A percentile compares a stretch with the other conserved stretches of the same genome.
Evolutionary conservation across 2,113 vertebrate genomes (phyloP).

Genomic region (Garra rufa): DNA sequence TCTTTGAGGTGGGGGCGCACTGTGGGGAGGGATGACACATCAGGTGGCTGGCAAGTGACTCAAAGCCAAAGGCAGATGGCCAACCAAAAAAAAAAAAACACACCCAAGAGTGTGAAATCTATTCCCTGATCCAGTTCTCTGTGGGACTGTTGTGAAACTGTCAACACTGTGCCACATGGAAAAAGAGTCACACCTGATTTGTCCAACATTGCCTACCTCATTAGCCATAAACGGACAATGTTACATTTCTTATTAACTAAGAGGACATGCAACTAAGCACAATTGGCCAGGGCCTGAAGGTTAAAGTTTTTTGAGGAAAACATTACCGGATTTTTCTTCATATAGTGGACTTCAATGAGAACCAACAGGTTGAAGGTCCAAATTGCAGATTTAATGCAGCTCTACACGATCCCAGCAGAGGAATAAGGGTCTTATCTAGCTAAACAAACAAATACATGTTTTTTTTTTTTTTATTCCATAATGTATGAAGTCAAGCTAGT

Average conservation of each 20-base stretch:
- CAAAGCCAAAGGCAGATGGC: slow-evolving; percentile 57
- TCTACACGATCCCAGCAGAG: too few species aligned
- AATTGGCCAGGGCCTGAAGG: too few species aligned
- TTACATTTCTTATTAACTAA: background rate
- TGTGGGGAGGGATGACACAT: slow-evolving; percentile 35
- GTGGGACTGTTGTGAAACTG: slow-evolving; percentile 37
- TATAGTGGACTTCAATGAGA: too few species aligned
- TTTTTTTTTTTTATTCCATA: too few species aligned
- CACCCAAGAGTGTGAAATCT: slow-evolving; percentile 40
- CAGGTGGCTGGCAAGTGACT: slow-evolving; percentile 47
- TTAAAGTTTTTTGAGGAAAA: too few species aligned
- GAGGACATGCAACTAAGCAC: too few species aligned
- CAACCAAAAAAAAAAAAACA: slow-evolving; percentile 26
- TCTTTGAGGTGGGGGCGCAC: background rate
- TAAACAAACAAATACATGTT: too few species aligned
- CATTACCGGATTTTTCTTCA: too few species aligned
- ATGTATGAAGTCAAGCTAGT: too few species aligned
- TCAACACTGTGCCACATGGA: slow-evolving; percentile 37
- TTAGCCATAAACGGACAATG: background rate
- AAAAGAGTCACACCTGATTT: slow-evolving; percentile 36
- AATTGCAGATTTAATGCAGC: too few species aligned
- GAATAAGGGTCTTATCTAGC: too few species aligned
- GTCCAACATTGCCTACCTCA: background rate
- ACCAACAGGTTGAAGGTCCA: too few species aligned
- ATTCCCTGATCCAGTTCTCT: slow-evolving; percentile 49